Percentiles rank a stretch among this genome's conserved stretches.
phyloP scores from a whole-genome alignment of 2,888 invertebrate species.

The Sisyra nigra region DNA sequence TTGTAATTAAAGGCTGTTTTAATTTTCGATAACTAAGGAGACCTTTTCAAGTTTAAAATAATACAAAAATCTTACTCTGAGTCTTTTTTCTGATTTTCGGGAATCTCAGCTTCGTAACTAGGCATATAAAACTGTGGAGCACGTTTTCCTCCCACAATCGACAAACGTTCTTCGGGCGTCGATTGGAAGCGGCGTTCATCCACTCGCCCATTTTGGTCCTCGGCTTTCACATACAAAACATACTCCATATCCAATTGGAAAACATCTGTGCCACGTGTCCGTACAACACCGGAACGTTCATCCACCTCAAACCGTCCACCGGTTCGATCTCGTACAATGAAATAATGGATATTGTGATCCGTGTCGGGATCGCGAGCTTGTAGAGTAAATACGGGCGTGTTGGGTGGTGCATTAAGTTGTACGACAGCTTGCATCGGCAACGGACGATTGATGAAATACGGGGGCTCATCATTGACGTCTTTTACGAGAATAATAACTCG shows the following conservation, averaged over 20 bases:
- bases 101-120: conserved; percentile 87
- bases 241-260: conserved; percentile 94
- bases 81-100: conserved; percentile 93
- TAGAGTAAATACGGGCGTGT: conserved; percentile 92
- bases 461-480: conserved; percentile 93
- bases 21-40: no score
- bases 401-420: conserved; percentile 86
- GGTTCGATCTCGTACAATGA: conserved; percentile 83
- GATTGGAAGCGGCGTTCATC: conserved; percentile 80
- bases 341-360: conserved; percentile 90
- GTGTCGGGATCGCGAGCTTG: conserved; percentile 94
- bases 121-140: conserved; percentile 96
- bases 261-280: conserved; percentile 79
- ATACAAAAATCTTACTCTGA: conserved; percentile 74
- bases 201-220: conserved; percentile 88
- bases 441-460: conserved; percentile 93
- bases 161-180: conserved; percentile 78
- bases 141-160: conserved; percentile 92
- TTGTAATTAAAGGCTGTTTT: no score
- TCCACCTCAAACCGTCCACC: conserved; percentile 72
- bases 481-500: conserved; percentile 88
- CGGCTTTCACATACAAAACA: conserved; percentile 88
- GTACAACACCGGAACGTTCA: conserved; percentile 80
- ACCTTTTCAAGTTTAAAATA: no score
- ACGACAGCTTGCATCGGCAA: conserved; percentile 96